Percentiles rank a stretch among this genome's conserved stretches.
Conservation (phyloP, 2,797 vertebrate genomes). For the Sebastes jordani region DNA sequence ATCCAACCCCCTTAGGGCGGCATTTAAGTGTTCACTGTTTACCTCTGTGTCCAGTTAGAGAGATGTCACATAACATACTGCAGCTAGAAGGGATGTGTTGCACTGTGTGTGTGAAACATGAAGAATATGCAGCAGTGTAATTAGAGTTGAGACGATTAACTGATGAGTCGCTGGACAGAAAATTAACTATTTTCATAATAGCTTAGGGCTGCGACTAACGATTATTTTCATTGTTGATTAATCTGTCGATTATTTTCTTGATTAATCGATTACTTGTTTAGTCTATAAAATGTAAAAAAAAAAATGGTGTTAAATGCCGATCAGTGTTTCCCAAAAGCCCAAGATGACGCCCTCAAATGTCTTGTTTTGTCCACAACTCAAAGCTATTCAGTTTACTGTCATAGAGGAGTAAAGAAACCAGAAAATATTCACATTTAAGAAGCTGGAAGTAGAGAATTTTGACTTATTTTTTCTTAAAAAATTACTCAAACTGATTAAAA, state of each 20-base stretch:
- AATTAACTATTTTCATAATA: background rate
- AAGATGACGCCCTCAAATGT: no score
- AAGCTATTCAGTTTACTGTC: background rate
- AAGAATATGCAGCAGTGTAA: background rate
- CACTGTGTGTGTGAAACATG: background rate
- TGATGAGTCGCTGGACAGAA: background rate
- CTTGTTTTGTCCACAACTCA: no score
- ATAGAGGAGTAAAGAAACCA: no score
- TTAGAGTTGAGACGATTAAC: background rate
- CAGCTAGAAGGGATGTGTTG: background rate
- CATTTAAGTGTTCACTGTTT: constrained; percentile 65
- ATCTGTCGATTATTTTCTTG: no score
- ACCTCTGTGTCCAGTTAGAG: constrained; percentile 46
- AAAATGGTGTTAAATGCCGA: fast-evolving
- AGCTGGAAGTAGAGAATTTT: fast-evolving
- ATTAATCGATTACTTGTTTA: no score
- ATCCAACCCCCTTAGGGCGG: constrained; percentile 62
- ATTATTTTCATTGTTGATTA: no score
- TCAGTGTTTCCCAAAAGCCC: no score
- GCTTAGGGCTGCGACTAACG: no score
- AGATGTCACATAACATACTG: background rate
- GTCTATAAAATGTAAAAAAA: no score
- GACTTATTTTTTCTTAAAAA: no score
- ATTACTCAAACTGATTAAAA: no score
- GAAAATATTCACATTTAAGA: no score